A percentile compares a stretch with the other conserved stretches of the same genome.
Evolutionary conservation across 2,888 invertebrate genomes (phyloP).

Genomic region (Scotopteryx bipunctaria): DNA sequence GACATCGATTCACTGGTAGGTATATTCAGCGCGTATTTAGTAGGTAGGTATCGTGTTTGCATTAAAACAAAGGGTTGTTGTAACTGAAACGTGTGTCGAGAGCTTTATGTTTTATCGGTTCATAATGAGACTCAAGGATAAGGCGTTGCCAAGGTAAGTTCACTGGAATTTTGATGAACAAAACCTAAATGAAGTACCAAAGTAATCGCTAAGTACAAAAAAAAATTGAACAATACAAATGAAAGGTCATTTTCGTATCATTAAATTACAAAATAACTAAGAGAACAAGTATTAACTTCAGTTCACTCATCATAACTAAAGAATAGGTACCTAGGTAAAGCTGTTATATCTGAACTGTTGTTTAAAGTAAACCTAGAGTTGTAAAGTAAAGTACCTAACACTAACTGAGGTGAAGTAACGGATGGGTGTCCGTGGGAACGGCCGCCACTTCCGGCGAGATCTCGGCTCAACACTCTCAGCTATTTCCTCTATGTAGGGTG

Average conservation of each 20-base stretch:
- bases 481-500: constrained; percentile 79
- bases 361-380: constrained; percentile 33
- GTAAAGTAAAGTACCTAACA: constrained; percentile 36
- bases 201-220: no score
- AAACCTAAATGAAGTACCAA: no score
- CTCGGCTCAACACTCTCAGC: constrained; percentile 70
- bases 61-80: constrained; percentile 35
- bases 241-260: no score
- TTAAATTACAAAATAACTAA: no score
- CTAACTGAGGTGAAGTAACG: constrained; percentile 81
- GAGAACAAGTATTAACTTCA: no score
- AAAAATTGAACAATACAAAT: no score
- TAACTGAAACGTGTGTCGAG: constrained; percentile 26
- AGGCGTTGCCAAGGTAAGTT: not conserved
- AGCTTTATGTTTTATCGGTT: constrained; percentile 14
- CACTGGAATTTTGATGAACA: not conserved
- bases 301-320: no score
- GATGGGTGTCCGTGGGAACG: constrained; percentile 82
- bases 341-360: no score
- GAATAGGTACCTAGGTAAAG: no score
- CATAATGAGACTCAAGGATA: not conserved
- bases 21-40: constrained; percentile 32
- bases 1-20: constrained; percentile 26
- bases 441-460: constrained; percentile 77
- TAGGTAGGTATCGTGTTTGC: constrained; percentile 38